Conservation (phyloP, 2,113 vertebrate genomes). For the Macquaria ambigua region DNA sequence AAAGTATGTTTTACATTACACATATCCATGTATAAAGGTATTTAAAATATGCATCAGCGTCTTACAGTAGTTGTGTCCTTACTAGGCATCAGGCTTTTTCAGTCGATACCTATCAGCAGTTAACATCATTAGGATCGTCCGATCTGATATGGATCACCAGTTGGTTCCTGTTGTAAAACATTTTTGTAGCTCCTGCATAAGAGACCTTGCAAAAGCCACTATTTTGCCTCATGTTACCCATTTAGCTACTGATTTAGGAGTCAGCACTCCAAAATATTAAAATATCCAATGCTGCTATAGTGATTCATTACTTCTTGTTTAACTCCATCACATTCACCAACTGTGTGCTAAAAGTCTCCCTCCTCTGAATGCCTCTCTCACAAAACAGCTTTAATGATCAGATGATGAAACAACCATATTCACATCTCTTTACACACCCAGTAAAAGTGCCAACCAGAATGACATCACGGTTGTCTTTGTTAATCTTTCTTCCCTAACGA, state of each 20-base stretch:
- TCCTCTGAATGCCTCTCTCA: not conserved
- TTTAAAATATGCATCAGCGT: not conserved
- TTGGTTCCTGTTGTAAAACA: not conserved
- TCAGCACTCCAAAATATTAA: not conserved
- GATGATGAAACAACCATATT: conserved; percentile 21
- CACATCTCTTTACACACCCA: not conserved
- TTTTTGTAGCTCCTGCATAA: not conserved
- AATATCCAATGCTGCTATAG: not conserved
- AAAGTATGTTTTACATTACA: not conserved
- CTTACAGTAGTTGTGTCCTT: not conserved
- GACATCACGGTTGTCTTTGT: conserved; percentile 20
- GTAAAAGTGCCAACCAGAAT: conserved; percentile 4
- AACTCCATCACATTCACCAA: conserved; percentile 1
- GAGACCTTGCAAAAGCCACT: not conserved
- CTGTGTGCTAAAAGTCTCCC: not conserved
- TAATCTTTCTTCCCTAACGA: not conserved
- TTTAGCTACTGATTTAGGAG: not conserved
- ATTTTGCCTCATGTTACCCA: not conserved
- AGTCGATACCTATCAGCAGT: not conserved
- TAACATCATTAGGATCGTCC: not conserved
- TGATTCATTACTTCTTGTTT: conserved; percentile 12
- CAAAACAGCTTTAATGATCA: conserved; percentile 18
- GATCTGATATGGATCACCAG: not conserved
- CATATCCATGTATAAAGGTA: not conserved
- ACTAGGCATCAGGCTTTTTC: not conserved